phyloP scores from a whole-genome alignment of 2,113 vertebrate species.

The Amphiprion ocellaris region DNA sequence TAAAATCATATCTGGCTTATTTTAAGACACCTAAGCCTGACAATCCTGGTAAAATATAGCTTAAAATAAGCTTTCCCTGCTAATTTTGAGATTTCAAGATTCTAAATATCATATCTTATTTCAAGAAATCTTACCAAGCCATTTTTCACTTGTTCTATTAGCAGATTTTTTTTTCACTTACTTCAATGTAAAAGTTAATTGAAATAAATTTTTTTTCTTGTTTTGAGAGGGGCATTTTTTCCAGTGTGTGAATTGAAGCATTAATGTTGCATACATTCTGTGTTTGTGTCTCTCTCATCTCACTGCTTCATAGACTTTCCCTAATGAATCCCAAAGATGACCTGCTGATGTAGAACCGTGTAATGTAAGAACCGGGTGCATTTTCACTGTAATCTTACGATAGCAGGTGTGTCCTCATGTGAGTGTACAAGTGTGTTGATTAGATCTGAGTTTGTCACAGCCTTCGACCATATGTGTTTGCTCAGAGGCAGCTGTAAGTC shows the following conservation, averaged over 20 bases:
- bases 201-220: too few species aligned
- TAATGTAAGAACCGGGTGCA: slow-evolving; percentile 1
- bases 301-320: slow-evolving; percentile 32
- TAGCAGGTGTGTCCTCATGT: slow-evolving; percentile 61
- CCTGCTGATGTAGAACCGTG: slow-evolving; percentile 10
- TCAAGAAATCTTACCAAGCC: too few species aligned
- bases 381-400: background rate
- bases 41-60: too few species aligned
- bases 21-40: too few species aligned
- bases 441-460: background rate
- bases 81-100: too few species aligned
- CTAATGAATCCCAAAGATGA: slow-evolving; percentile 40
- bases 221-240: too few species aligned
- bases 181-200: too few species aligned
- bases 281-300: slow-evolving; percentile 29
- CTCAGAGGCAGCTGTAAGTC: slow-evolving; percentile 60
- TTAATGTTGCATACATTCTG: slow-evolving; percentile 10
- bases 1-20: too few species aligned
- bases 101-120: too few species aligned
- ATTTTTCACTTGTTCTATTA: too few species aligned
- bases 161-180: too few species aligned
- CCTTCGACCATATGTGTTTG: slow-evolving; percentile 30
- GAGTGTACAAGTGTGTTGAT: slow-evolving; percentile 55
- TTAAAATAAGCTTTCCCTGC: too few species aligned
- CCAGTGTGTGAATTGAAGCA: slow-evolving; percentile 10